Conservation (phyloP, 2,113 vertebrate genomes). For the Tragelaphus imberbis region DNA sequence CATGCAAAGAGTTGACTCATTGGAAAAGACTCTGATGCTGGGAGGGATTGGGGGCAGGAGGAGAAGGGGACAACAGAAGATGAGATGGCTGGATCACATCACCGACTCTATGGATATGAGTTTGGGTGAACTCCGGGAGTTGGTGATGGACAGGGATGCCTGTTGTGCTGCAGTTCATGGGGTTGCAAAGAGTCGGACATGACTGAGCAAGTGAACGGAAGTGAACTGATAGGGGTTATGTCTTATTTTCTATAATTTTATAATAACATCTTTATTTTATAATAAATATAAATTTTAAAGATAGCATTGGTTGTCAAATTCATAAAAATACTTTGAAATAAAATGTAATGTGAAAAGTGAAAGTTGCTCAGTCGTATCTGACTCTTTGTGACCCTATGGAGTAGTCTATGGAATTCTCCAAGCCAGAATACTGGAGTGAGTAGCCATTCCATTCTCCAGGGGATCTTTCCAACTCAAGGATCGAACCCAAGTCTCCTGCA, state of each 20-base stretch:
- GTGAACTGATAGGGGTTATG: background rate
- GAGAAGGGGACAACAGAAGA: too few species aligned
- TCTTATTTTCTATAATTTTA: background rate
- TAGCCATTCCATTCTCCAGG: background rate
- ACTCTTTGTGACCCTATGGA: accelerated
- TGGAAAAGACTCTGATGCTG: too few species aligned
- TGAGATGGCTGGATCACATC: too few species aligned
- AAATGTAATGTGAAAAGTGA: background rate
- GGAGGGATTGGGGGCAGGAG: too few species aligned
- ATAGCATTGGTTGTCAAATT: background rate
- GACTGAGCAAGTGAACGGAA: too few species aligned
- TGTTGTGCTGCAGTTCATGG: too few species aligned
- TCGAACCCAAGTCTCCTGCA: background rate
- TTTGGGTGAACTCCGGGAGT: too few species aligned
- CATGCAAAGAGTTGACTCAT: too few species aligned
- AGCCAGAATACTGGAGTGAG: background rate
- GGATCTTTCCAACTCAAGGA: background rate
- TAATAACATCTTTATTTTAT: background rate
- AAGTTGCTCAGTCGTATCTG: background rate
- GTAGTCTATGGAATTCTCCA: background rate
- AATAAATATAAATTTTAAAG: background rate
- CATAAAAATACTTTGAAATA: background rate
- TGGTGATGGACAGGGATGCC: too few species aligned
- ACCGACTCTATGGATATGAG: too few species aligned
- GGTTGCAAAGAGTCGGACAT: too few species aligned